Base-by-base conservation (phyloP, 2,888 invertebrate species). In the Hirudinaria manillensis region DNA sequence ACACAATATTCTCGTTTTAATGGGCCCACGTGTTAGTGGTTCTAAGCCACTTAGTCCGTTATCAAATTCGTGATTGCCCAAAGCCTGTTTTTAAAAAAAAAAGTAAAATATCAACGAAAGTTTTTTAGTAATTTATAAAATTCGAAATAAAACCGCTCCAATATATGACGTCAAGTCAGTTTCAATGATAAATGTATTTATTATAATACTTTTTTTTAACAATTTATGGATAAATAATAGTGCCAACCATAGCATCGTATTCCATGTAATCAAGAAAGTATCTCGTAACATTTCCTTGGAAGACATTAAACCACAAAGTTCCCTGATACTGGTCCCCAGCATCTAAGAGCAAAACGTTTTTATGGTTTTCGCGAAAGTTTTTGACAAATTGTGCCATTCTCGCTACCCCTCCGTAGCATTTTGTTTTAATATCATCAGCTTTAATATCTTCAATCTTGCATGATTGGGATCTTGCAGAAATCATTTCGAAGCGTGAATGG, bases 11-110 rank as follows among this genome's bases (percentile, higher is more conserved):
- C 10, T 38, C 3, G 38, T 3, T 36, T 36, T 36, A 10, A 6
- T 16, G 16, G 16, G 10, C 16, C 6, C 45, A 36, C 10, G 3
- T 16, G 16, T 86, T 81, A 92, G 93, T 0, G 92, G 91, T 21
- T 90, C 87, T 16, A 94, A 84, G 4, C 92, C 93, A 0, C 86
- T 85, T 0, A 92, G 87, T 6, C 91, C 91, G 77, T 91, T 89
- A 86, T 95, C 95, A 82, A 96, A 93, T 85, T 96, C 94, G 84
- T 96, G 94, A 83, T 95, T 95, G 32, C 94, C 94, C 78, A 95
- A 87, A n/a, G 91, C 91, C 94, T 94, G 88, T 34, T 24, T 61
- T 55, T 21, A 55, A 21, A 19, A 55, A 19, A 55, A 21, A 55
- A 19, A 55, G 21, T 16, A 19, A 55, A 21, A 55, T 55, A 19